A percentile compares a stretch with the other conserved stretches of the same genome.
These are phyloP conservation scores for Heterohyrax brucei DNA, from an alignment of 2,797 vertebrate species.

Conservation along the genomic window DNA sequence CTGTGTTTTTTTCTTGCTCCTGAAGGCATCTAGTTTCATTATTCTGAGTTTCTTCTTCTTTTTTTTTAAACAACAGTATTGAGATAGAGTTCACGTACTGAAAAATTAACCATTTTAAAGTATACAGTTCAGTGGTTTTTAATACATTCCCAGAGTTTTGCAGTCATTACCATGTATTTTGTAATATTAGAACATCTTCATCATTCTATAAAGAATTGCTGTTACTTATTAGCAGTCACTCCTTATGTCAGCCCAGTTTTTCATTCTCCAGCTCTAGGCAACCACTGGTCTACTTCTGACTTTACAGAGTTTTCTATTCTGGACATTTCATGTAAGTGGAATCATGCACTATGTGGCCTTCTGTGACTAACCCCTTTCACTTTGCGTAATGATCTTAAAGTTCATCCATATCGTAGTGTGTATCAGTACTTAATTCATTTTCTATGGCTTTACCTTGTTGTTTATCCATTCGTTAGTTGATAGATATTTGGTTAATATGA, in stretches of 20 bases:
- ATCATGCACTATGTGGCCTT: background rate
- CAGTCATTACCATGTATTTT: too few relatives aligned
- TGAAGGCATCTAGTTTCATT: background rate
- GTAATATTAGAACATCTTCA: too few relatives aligned
- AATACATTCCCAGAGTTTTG: too few relatives aligned
- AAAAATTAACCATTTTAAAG: background rate
- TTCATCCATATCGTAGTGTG: background rate
- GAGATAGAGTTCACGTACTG: background rate
- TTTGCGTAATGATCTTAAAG: background rate
- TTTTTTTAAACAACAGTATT: background rate
- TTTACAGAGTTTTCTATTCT: too few relatives aligned
- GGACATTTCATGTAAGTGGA: background rate
- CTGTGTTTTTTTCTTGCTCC: background rate
- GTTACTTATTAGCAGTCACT: too few relatives aligned
- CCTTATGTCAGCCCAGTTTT: too few relatives aligned
- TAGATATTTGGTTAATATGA: conserved; percentile 7
- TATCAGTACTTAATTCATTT: background rate
- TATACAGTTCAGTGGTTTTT: too few relatives aligned
- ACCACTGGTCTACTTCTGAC: too few relatives aligned
- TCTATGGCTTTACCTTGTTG: background rate
- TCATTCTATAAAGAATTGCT: too few relatives aligned
- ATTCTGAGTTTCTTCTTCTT: background rate
- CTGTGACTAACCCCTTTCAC: background rate
- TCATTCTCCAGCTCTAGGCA: too few relatives aligned
- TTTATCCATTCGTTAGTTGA: background rate